Evolutionary conservation across 1,140 invertebrate species (phyloP), one percentile per base, ranked within the genome.

Genomic region (Papilio polytes): DNA sequence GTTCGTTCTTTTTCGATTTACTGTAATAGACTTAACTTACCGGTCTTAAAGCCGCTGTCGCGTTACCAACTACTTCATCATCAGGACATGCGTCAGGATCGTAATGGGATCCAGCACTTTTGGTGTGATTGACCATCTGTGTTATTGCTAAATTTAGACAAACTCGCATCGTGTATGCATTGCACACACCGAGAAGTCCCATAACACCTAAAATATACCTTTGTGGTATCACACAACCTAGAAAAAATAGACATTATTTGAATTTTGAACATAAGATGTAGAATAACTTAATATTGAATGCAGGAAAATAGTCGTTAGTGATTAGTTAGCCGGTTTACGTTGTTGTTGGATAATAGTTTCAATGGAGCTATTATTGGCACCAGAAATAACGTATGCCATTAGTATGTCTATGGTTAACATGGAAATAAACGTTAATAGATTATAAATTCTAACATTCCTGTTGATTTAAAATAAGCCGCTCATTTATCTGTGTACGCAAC

Each of bases 81-180:
- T 76, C 86, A 0, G 89, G 88, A 80, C 91, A 93, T 1, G 90
- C 90, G 41, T 92, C 78, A 22, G 88, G 89, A 20, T 91, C 90
- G 12, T 85, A 83, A 78, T 87, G 83, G 15, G 70, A 76, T 18
- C 59, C 80, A 13, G 51, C 82, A 10, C 15, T 84, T 63, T 83
- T 87, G 8, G 86, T 91, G 8, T 76, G 83, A 66, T 92, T 90
- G 0, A 97, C 97, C 97, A 99, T 98, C 86, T 98, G 97, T 20
- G 98, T 98, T 83, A 99, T 98, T 0, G 98, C 98, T 46, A 99
- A 96, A 82, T 98, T 98, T 7, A 99, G 94, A 83, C 97, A 98
- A 0, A 98, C 97, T 80, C 98, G 95, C 97, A 99, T 97, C 8
- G 98, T 97, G 87, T 99, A 99, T 0, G 98, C 97, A 89, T 97